A percentile compares a stretch with the other conserved stretches of the same genome.
These are phyloP conservation scores for Bombyx huttoni DNA, from an alignment of 2,888 invertebrate species.

Conservation along the genomic window DNA sequence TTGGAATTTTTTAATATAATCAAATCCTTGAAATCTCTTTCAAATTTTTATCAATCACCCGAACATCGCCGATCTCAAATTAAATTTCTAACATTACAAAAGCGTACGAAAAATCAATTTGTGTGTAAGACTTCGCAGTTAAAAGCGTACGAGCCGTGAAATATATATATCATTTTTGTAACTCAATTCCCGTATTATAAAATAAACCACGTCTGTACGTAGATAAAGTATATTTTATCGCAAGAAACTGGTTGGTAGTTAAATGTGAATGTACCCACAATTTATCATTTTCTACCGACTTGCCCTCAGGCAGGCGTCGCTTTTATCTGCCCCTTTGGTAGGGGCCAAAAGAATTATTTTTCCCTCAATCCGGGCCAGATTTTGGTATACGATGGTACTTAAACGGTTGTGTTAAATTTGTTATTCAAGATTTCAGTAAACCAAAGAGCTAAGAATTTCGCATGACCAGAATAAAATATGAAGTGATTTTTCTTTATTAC, in stretches of 20 bases:
- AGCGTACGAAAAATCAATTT: too few species aligned
- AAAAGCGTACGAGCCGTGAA: neutral
- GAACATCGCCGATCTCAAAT: too few species aligned
- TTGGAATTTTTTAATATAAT: too few species aligned
- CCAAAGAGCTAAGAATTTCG: too few species aligned
- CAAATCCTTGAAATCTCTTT: too few species aligned
- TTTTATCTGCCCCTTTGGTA: constrained; percentile 24
- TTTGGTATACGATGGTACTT: constrained; percentile 16
- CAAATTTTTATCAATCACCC: too few species aligned
- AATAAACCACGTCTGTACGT: constrained; percentile 4
- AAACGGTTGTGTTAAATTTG: constrained; percentile 8
- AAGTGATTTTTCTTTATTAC: too few species aligned
- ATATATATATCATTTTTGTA: neutral
- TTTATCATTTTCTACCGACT: constrained; percentile 35
- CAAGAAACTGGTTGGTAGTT: constrained; percentile 22
- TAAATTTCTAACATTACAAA: too few species aligned
- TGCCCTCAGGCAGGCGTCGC: constrained; percentile 20
- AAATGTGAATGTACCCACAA: constrained; percentile 23
- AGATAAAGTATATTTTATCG: constrained; percentile 8
- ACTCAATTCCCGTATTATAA: constrained; percentile 1
- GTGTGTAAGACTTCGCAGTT: neutral
- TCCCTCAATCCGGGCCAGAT: constrained; percentile 17
- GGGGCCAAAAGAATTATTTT: constrained; percentile 21
- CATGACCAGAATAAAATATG: too few species aligned
- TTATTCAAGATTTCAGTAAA: too few species aligned